Evolutionary conservation across 2,797 vertebrate species (phyloP), one percentile per base, ranked within the genome.

Genomic region (Falco berigora): DNA sequence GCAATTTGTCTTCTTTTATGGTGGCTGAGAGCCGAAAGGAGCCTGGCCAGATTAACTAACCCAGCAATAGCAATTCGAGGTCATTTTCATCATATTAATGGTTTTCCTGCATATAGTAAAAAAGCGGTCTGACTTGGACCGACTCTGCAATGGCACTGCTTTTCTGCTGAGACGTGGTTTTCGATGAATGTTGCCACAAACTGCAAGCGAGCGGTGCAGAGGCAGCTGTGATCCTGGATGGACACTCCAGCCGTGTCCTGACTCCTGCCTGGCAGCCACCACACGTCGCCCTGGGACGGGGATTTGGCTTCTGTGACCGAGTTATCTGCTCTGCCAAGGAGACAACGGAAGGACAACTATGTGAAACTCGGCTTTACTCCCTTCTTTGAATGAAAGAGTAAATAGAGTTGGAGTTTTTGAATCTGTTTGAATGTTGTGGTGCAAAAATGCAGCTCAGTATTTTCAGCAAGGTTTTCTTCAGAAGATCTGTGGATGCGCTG

Each of bases 1-100:
- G 88, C 34, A 23, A 96, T 95, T 94, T 88, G 76, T 97, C 97
- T 97, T 91, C 8, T 32, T 91, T 96, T 92, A 75, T 3, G 13
- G 96, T 67, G 71, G 58, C 47, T 15, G 73, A 42, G 44, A 75
- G 76, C 55, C 19, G 71, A 49, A 76, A 85, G 82, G 80, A 90
- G 63, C 68, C 40, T 1, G 23, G 89, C 72, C 71, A 34, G 66
- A 61, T 95, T 93, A 92, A 97, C 94, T 91, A 92, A 91, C 81
- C 88, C 68, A 9, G 55, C 20, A 22, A 59, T 2, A 73, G 82
- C 75, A 46, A 73, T 53, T n/a, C 18, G 91, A 95, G 93, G 94
- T 92, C 32, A 24, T 91, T 92, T 88, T 80, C 82, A 50, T 61
- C 71, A 64, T 72, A 73, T 86, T 94, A 80, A 88, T 86, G 58